Conservation (phyloP, 2,797 vertebrate species). For the Galagoides demidoff region DNA sequence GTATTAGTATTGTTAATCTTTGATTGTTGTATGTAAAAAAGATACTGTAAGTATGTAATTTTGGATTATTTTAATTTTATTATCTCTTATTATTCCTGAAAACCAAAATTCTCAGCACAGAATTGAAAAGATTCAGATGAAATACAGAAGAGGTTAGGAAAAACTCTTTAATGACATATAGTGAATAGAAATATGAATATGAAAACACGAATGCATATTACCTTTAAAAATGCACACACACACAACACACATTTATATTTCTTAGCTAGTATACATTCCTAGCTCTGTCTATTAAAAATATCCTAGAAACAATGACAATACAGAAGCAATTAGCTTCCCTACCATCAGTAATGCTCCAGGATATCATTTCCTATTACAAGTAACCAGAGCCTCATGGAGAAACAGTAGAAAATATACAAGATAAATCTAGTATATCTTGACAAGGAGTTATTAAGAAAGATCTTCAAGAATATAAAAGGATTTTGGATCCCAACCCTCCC, state of each 20-base stretch:
- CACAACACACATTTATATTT: neutral
- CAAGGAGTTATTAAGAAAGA: neutral
- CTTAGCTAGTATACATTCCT: neutral
- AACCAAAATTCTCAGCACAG: neutral
- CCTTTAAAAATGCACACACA: neutral
- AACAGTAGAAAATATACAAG: neutral
- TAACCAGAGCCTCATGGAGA: neutral
- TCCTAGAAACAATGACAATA: neutral
- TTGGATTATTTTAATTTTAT: neutral
- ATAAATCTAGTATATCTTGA: neutral
- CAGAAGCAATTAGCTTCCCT: neutral
- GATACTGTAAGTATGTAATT: neutral
- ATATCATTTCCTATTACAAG: neutral
- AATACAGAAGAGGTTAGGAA: neutral
- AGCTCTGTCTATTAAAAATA: neutral
- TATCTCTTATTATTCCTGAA: neutral
- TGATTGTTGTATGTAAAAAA: neutral
- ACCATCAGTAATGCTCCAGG: neutral
- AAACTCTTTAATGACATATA: neutral
- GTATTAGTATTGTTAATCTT: neutral
- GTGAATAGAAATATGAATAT: neutral
- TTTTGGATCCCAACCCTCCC: fast-evolving
- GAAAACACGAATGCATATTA: neutral
- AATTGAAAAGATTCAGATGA: neutral
- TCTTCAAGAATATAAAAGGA: neutral